phyloP scores from a whole-genome alignment of 2,113 vertebrate species.

The Piprites chloris region DNA sequence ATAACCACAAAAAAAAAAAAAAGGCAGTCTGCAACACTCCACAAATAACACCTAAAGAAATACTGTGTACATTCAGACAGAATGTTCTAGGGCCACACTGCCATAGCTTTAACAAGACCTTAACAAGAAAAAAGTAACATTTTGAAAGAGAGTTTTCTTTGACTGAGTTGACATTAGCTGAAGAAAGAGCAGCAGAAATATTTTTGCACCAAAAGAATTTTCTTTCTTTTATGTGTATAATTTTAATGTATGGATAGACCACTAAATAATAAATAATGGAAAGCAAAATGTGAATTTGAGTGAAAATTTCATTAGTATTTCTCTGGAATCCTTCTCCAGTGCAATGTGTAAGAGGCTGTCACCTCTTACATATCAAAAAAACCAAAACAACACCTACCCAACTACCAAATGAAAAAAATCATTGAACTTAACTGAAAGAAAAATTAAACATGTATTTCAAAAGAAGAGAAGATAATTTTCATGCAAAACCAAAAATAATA shows the following conservation, averaged over 20 bases:
- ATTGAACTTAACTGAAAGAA: background rate
- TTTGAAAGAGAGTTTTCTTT: background rate
- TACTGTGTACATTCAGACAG: background rate
- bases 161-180: background rate
- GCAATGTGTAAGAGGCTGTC: background rate
- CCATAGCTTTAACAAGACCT: background rate
- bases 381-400: rapidly evolving
- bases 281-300: background rate
- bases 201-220: background rate
- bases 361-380: background rate
- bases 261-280: background rate
- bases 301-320: background rate
- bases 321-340: background rate
- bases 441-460: background rate
- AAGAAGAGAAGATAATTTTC: background rate
- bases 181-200: background rate
- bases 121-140: background rate
- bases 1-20: background rate
- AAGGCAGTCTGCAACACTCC: background rate
- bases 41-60: background rate
- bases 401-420: background rate
- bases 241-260: background rate
- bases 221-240: background rate
- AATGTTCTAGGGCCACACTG: background rate
- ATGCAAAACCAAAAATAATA: background rate